Conservation (phyloP, 2,888 invertebrate species). For the Caenorhabditis sp. region DNA sequence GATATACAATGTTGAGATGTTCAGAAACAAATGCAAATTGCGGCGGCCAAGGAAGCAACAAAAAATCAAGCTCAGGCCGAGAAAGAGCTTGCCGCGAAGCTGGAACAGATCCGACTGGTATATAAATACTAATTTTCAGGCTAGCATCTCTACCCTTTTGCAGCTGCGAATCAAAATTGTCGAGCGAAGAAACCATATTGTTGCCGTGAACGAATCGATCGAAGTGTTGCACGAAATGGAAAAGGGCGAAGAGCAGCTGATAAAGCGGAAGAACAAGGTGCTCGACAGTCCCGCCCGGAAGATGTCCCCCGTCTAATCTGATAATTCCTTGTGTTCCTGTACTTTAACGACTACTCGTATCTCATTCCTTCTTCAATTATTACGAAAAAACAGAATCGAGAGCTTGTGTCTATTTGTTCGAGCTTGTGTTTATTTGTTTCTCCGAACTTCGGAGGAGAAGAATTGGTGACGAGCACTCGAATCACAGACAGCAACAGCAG, state of each 20-base stretch:
- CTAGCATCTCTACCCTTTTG: background rate
- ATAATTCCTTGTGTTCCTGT: background rate
- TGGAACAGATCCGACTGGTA: conserved; percentile 37
- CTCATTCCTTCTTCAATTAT: background rate
- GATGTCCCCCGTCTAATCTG: conserved; percentile 21
- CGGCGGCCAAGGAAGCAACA: background rate
- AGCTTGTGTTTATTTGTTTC: background rate
- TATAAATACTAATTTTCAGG: background rate
- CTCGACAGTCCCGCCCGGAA: conserved; percentile 9
- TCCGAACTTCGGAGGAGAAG: too few species aligned
- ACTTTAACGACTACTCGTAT: background rate
- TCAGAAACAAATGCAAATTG: conserved; percentile 32
- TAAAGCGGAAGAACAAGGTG: conserved; percentile 2
- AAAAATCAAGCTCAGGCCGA: conserved; percentile 16
- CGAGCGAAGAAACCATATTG: background rate
- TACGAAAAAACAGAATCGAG: background rate
- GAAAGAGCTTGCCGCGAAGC: conserved; percentile 17
- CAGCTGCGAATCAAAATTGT: conserved; percentile 35
- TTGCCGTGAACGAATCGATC: conserved; percentile 2
- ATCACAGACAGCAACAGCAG: conserved; percentile 33
- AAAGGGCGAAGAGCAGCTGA: conserved; percentile 26
- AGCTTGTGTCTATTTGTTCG: background rate
- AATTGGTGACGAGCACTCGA: background rate
- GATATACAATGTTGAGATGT: background rate
- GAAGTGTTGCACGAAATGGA: conserved; percentile 35